Percentiles rank a stretch among this genome's conserved stretches.
phyloP scores from a whole-genome alignment of 1,140 invertebrate genomes.

The Drosophila parabipectinata region DNA sequence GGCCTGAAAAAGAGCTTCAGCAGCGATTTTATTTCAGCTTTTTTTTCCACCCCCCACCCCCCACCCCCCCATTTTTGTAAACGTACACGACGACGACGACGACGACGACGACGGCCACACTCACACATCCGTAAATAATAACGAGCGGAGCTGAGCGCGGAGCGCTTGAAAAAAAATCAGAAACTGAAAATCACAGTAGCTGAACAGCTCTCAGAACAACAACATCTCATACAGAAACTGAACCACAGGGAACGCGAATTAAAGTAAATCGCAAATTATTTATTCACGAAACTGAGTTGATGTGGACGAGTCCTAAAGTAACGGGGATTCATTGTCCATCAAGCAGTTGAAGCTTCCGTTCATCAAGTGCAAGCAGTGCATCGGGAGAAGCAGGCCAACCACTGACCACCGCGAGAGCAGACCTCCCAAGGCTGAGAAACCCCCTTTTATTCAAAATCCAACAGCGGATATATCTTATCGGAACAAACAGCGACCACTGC shows the following conservation, averaged over 20 bases:
- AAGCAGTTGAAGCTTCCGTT: not conserved
- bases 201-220: slow-evolving; percentile 36
- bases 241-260: slow-evolving; percentile 39
- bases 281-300: not conserved
- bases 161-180: slow-evolving; percentile 40
- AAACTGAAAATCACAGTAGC: slow-evolving; percentile 57
- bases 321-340: slow-evolving; percentile 1
- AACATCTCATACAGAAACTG: slow-evolving; percentile 18
- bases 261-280: slow-evolving; percentile 57
- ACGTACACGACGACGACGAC: slow-evolving; percentile 15
- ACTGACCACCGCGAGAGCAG: not conserved
- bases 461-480: slow-evolving; percentile 6
- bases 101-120: not conserved
- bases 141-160: slow-evolving; percentile 33
- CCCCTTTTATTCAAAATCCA: not conserved
- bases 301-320: not conserved
- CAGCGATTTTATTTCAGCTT: slow-evolving; percentile 41
- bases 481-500: not conserved
- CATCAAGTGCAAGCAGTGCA: slow-evolving; percentile 3
- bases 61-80: not conserved
- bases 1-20: slow-evolving; percentile 49
- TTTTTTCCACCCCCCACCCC: not conserved
- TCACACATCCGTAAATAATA: slow-evolving; percentile 10
- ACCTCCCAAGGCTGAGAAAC: not conserved
- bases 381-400: not conserved